These are phyloP conservation scores for Margaritifera margaritifera DNA, from an alignment of 2,888 invertebrate genomes.

Conservation along the genomic window DNA sequence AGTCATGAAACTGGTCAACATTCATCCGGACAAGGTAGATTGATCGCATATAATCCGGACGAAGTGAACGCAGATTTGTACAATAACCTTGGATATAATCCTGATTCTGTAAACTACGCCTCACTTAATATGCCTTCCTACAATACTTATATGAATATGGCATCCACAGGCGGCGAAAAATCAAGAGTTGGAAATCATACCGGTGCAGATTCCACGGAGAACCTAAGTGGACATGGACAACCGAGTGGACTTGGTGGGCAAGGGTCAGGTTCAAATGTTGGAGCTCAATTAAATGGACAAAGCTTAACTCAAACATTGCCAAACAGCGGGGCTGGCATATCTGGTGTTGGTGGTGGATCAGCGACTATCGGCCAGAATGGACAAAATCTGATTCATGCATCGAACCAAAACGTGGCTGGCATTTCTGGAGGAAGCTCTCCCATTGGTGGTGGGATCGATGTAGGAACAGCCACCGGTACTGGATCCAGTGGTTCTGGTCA, in stretches of 20 bases:
- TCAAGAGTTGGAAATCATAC: too few species aligned
- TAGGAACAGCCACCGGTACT: slow-evolving; percentile 1
- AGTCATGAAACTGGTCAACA: background rate
- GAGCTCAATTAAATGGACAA: background rate
- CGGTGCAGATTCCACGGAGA: too few species aligned
- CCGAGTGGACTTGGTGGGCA: background rate
- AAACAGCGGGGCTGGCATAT: background rate
- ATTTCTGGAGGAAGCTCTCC: slow-evolving; percentile 2
- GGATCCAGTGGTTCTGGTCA: slow-evolving; percentile 7
- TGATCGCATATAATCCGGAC: slow-evolving; percentile 23
- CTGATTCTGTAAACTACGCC: slow-evolving; percentile 17
- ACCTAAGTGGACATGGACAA: background rate
- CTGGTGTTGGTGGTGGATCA: background rate
- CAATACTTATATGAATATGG: too few species aligned
- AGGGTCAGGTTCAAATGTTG: slow-evolving; percentile 1
- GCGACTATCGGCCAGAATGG: background rate
- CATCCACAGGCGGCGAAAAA: too few species aligned
- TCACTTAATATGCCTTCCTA: slow-evolving; percentile 1
- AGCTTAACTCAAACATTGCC: background rate
- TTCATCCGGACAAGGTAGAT: background rate
- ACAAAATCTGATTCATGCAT: background rate
- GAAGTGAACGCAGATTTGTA: slow-evolving; percentile 22
- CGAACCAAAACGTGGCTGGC: background rate
- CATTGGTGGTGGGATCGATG: background rate
- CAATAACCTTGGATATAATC: slow-evolving; percentile 22